Evolutionary conservation across 1,140 invertebrate genomes (phyloP).

Genomic region (Gonatopus flavifemur): DNA sequence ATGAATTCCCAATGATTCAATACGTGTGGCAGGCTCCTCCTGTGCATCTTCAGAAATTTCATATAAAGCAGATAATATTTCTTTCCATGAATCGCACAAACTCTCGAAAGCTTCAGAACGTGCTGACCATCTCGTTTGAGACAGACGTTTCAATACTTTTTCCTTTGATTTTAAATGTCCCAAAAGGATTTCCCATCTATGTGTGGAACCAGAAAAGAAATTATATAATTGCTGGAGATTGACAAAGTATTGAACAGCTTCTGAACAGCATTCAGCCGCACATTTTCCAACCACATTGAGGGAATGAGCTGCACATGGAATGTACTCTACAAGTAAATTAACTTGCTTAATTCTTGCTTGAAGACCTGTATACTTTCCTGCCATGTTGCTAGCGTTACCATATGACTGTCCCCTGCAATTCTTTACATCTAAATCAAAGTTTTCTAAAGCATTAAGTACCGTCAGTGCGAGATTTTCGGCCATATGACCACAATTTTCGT

Average conservation of each 20-base stretch:
- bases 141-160: not conserved
- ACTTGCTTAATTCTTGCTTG: not conserved
- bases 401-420: not conserved
- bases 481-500: not conserved
- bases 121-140: not conserved
- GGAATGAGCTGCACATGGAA: not conserved
- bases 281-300: not conserved
- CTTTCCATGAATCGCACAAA: not conserved
- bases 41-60: not conserved
- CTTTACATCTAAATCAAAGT: not conserved
- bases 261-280: not conserved
- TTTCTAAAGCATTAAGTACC: not conserved
- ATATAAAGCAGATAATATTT: not conserved
- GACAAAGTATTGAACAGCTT: not conserved
- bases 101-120: not conserved
- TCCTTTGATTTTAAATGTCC: not conserved
- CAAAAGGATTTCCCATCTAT: not conserved
- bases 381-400: not conserved
- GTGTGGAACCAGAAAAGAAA: not conserved
- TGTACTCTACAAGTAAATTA: not conserved
- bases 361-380: not conserved
- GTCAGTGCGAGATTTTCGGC: not conserved
- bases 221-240: not conserved
- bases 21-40: not conserved
- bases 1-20: not conserved